phyloP scores from a whole-genome alignment of 1,140 invertebrate species.

The Heliconius himera region DNA sequence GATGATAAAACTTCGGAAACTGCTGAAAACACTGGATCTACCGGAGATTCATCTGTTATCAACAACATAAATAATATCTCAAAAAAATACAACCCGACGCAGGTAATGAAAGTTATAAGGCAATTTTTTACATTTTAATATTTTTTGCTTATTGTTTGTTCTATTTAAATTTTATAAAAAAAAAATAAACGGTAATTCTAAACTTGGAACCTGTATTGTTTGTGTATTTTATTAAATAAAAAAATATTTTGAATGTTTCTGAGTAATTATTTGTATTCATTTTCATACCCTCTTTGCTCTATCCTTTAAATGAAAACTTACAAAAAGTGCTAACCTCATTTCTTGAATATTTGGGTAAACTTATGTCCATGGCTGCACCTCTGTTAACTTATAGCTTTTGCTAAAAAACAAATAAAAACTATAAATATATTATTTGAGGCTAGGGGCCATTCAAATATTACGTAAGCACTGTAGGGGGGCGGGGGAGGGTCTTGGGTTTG shows the following conservation, averaged over 20 bases:
- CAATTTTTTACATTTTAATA: conserved; percentile 2
- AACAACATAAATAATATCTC: background rate
- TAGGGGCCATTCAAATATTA: no score
- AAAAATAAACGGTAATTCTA: background rate
- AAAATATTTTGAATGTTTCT: no score
- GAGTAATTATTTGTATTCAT: background rate
- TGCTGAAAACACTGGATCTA: background rate
- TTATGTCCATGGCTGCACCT: no score
- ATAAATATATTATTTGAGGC: no score
- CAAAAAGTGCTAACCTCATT: background rate
- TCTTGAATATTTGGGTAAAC: background rate
- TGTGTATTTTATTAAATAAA: no score
- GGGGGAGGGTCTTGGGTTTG: no score
- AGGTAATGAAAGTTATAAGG: background rate
- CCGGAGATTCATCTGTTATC: background rate
- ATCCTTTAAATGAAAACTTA: background rate
- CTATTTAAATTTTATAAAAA: background rate
- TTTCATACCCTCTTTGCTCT: background rate
- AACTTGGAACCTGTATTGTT: background rate
- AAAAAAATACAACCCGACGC: background rate
- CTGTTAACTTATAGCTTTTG: no score
- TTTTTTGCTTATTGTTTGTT: background rate
- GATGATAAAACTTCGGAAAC: background rate
- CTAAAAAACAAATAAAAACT: no score
- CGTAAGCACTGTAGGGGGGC: no score